Conservation (phyloP, 1,140 invertebrate genomes). For the Meloidogyne hapla region DNA sequence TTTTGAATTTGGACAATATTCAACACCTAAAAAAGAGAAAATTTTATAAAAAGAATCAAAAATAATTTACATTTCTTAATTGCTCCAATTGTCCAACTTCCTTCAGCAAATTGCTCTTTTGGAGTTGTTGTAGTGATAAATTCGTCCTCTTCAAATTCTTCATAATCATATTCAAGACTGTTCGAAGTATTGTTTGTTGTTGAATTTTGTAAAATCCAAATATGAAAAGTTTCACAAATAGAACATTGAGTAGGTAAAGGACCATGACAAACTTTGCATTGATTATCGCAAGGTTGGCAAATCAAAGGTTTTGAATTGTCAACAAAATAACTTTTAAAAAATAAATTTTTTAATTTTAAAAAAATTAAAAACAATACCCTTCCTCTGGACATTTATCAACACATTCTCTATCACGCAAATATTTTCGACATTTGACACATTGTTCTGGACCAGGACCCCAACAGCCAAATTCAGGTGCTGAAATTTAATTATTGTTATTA, state of each 20-base stretch:
- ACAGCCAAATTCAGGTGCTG: conserved; percentile 40
- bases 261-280: conserved; percentile 37
- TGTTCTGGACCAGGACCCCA: conserved; percentile 42
- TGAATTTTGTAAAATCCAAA: not conserved
- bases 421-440: conserved; percentile 42
- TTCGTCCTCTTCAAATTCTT: not conserved
- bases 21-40: not conserved
- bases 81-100: not conserved
- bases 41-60: not conserved
- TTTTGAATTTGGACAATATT: conserved; percentile 31
- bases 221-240: not conserved
- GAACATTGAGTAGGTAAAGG: conserved; percentile 30
- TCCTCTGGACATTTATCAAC: conserved; percentile 38
- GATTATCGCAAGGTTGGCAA: conserved; percentile 29
- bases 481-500: not conserved
- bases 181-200: not conserved
- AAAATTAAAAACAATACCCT: conserved; percentile 26
- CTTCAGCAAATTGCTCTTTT: not conserved
- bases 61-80: not conserved
- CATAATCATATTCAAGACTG: not conserved
- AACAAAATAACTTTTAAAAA: conserved; percentile 31
- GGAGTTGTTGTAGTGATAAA: not conserved
- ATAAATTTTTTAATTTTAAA: conserved; percentile 10
- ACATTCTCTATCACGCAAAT: conserved; percentile 32
- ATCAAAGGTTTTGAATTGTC: not conserved